These are phyloP conservation scores for Lasioglossum villosulum DNA, from an alignment of 2,888 invertebrate species.

Conservation along the genomic window DNA sequence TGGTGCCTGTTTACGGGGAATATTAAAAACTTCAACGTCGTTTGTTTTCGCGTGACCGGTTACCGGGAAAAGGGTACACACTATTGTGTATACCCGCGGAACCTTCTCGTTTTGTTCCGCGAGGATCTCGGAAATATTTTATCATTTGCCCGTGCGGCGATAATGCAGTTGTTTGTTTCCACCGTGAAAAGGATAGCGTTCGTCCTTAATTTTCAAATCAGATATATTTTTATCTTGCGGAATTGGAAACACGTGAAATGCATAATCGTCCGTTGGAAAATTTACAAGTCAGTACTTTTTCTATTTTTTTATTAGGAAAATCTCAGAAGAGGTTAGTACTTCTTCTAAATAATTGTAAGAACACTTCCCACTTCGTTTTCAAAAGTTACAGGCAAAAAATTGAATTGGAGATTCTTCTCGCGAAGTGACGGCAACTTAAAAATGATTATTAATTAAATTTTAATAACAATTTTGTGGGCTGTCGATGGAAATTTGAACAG, in stretches of 20 bases:
- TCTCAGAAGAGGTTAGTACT: no score
- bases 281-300: no score
- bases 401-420: no score
- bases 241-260: background rate
- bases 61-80: slow-evolving; percentile 35
- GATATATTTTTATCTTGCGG: background rate
- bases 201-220: background rate
- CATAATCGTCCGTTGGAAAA: no score
- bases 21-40: slow-evolving; percentile 83
- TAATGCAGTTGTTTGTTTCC: background rate
- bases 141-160: background rate
- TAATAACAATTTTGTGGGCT: no score
- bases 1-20: slow-evolving; percentile 82
- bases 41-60: slow-evolving; percentile 65
- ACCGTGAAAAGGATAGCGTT: background rate
- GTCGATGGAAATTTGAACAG: no score
- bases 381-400: no score
- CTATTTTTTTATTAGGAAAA: no score
- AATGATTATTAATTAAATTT: no score
- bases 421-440: no score
- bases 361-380: no score
- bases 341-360: no score
- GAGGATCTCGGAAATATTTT: background rate
- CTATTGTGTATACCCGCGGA: background rate
- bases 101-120: background rate